Conservation (phyloP, 2,113 vertebrate species). For the Mormoops blainvillei region DNA sequence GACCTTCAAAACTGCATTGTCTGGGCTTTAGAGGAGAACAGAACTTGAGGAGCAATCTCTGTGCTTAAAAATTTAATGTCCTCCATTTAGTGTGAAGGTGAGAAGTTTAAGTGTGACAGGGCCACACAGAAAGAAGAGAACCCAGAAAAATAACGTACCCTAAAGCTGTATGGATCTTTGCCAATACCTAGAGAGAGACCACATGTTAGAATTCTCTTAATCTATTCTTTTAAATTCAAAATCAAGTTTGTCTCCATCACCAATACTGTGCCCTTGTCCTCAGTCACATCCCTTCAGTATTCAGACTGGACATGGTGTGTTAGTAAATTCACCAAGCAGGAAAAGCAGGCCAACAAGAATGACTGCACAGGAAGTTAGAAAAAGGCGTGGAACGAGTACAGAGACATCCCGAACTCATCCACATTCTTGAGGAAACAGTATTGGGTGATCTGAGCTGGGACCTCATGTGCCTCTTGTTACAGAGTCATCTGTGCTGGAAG, state of each 20-base stretch:
- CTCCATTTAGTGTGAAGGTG: background rate
- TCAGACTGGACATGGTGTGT: background rate
- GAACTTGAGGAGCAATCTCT: background rate
- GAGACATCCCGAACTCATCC: background rate
- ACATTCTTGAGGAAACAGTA: too few species aligned
- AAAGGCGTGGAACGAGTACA: background rate
- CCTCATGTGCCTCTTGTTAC: background rate
- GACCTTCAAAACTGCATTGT: background rate
- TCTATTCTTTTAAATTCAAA: background rate
- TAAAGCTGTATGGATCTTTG: background rate
- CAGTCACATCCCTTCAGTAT: background rate
- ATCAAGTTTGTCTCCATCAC: background rate
- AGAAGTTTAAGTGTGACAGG: background rate
- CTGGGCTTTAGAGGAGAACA: background rate
- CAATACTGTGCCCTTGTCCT: background rate
- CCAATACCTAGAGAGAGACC: background rate
- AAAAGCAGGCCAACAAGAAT: background rate
- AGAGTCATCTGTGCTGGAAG: background rate
- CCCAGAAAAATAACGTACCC: background rate
- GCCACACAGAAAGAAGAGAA: background rate
- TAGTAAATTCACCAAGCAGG: background rate
- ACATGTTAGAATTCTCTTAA: background rate
- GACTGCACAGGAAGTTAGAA: background rate
- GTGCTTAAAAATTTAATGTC: background rate
- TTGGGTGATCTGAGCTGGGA: too few species aligned